Percentiles rank a stretch among this genome's conserved stretches.
Evolutionary conservation across 2,888 invertebrate genomes (phyloP).

Genomic region (Alitta virens): DNA sequence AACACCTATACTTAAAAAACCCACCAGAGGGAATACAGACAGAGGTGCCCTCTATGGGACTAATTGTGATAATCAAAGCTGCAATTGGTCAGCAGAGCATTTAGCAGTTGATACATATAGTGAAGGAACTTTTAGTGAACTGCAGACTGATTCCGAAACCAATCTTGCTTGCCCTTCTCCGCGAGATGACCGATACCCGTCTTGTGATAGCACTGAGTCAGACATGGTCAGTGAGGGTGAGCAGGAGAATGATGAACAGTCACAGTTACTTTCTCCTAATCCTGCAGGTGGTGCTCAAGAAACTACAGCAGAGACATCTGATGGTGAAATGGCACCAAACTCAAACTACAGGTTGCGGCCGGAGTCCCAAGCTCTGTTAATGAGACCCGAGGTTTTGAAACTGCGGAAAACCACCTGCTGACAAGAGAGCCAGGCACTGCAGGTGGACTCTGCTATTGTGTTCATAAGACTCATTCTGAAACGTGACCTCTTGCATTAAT

Average conservation of each 20-base stretch:
- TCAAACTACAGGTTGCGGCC: slow-evolving; percentile 14
- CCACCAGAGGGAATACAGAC: neutral
- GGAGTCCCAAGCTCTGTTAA: slow-evolving; percentile 17
- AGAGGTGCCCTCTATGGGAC: neutral
- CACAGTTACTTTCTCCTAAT: neutral
- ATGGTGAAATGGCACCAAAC: neutral
- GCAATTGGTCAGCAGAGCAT: neutral
- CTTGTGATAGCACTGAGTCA: slow-evolving; percentile 18
- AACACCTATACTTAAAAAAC: slow-evolving; percentile 14
- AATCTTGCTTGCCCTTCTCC: slow-evolving; percentile 5
- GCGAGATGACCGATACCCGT: slow-evolving; percentile 6
- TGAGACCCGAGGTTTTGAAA: slow-evolving; percentile 20
- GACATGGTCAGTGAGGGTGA: slow-evolving; percentile 12
- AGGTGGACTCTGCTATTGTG: no score
- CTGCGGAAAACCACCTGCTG: slow-evolving; percentile 19
- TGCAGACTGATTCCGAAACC: slow-evolving; percentile 7
- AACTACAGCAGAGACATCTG: neutral
- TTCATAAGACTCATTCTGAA: no score
- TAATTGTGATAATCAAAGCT: no score
- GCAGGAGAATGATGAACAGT: slow-evolving; percentile 7
- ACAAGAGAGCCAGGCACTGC: neutral
- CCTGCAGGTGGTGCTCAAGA: neutral
- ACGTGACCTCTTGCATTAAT: no score
- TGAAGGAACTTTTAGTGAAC: slow-evolving; percentile 1
- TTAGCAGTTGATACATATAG: neutral